Base-by-base conservation (phyloP, 2,797 vertebrate genomes). In the Lepilemur ruficaudatus region DNA sequence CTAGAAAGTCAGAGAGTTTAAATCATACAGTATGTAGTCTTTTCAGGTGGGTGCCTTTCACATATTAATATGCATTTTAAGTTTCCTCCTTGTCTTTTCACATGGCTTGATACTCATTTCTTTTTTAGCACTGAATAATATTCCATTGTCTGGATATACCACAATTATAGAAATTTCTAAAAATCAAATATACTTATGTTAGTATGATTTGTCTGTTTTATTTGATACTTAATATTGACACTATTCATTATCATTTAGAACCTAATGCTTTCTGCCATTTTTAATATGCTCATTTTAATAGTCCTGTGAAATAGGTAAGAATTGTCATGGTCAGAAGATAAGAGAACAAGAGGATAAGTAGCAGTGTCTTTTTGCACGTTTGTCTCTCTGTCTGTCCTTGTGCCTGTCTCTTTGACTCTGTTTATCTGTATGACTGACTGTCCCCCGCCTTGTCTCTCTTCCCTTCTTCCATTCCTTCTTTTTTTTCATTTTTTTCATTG, bases 141-240 rank as follows among this genome's bases (percentile, higher is more conserved):
- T 8, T 83, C 28, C 20, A 63, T 38, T 78, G 11, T 78, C 17
- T n/a, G 69, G 43, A 73, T 70, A 20, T 43, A 23, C 30, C 25
- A 14, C 23, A 25, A 88, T 69, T 76, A 38, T 32, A 80, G 65
- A 43, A 52, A 79, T 95, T 86, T 82, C 5, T 5, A 79, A 93
- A 89, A 95, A 82, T 92, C 41, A 96, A 92, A 79, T 86, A 81
- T 81, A 43, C 4, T 98, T 83, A 67, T 28, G 11, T 93, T 94
- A 90, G 85, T 63, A 69, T 92, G 75, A 91, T 91, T 86, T 89
- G 25, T 93, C 65, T 95, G 22, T 88, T 96, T 78, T 73, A 83
- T 82, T 80, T 94, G 76, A n/a, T 20, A 46, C n/a, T 90, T 95
- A 81, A 79, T 75, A 89, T 50, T 63, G 28, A 89, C 55, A 65